Base-by-base conservation (phyloP, 2,797 vertebrate genomes). In the Gymnocypris eckloni region DNA sequence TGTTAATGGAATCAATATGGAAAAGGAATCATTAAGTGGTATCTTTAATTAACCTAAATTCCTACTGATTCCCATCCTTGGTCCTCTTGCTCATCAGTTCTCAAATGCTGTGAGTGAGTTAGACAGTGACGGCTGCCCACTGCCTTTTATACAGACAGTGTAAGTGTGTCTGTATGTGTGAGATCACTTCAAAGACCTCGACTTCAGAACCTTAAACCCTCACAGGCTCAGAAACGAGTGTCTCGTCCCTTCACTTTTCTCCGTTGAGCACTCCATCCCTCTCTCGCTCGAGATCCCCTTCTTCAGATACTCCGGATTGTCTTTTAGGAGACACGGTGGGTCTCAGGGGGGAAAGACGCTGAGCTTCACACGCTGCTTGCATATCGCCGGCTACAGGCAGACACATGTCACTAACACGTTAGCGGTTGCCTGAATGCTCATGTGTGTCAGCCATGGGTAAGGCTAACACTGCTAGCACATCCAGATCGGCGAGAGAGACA, bases 401-500 rank as follows among this genome's bases (percentile, higher is more conserved):
- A 66, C 18, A 43, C 81, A 83, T 83, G 56, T 37, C 12, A 28
- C 18, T 48, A 48, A 73, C 54, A 64, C 2, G 48, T 69, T 43
- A 54, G 73, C 16, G 33, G 33, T 69, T 84, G 16, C 66, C 71
- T 22, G 33, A 50, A 13, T 3, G 8, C 71, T 83, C 50, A 43
- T 78, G 64, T 41, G 64, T 70, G 75, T 70, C 64, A 79, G 83
- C 45, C 37, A 41, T 39, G 64, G 83, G 50, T 78, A 56, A 84
- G 50, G 48, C 61, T 78, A 84, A 84, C 75, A 79, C 39, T 33
- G 64, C 75, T 79, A 78, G 83, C 77, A 87, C 81, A 82, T 73
- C 80, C 81, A 84, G 56, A 86, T 81, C 64, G 71, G 86, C n/a
- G 71, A 52, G 73, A 85, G 59, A 87, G 80, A 89, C 70, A 83